These are phyloP conservation scores for Cetoscarus ocellatus DNA, from an alignment of 2,797 vertebrate species.

Conservation along the genomic window DNA sequence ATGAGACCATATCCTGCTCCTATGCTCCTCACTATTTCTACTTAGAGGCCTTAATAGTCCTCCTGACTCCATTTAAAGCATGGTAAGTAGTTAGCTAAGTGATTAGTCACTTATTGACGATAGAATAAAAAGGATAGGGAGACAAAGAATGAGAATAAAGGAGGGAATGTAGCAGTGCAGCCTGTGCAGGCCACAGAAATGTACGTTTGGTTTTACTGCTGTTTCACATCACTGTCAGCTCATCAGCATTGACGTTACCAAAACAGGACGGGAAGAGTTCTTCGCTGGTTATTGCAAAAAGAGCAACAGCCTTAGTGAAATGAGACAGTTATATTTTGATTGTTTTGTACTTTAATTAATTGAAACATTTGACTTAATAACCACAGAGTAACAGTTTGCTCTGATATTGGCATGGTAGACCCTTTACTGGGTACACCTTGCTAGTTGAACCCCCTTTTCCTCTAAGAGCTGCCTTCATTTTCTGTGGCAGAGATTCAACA, in stretches of 20 bases:
- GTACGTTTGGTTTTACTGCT: constrained; percentile 56
- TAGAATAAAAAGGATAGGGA: constrained; percentile 16
- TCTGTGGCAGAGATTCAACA: no score
- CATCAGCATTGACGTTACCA: constrained; percentile 35
- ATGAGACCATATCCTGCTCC: constrained; percentile 24
- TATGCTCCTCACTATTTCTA: constrained; percentile 10
- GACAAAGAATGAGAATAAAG: constrained; percentile 18
- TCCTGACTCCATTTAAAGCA: constrained; percentile 25
- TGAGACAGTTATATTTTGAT: no score
- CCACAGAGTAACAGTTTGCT: no score
- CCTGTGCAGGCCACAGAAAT: constrained; percentile 61
- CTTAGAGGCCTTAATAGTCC: constrained; percentile 21
- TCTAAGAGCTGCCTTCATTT: no score
- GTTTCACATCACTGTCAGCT: constrained; percentile 64
- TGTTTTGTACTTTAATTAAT: no score
- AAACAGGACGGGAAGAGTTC: no score
- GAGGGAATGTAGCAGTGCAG: constrained; percentile 23
- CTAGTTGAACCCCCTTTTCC: no score
- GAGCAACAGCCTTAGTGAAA: no score
- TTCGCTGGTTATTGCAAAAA: no score
- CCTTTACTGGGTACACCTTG: no score
- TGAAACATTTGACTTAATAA: no score
- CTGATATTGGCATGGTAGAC: no score
- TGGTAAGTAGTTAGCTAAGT: constrained; percentile 46
- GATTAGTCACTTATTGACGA: constrained; percentile 50